These are phyloP conservation scores for Caenorhabditis uteleia DNA, from an alignment of 2,888 invertebrate genomes.

Conservation along the genomic window DNA sequence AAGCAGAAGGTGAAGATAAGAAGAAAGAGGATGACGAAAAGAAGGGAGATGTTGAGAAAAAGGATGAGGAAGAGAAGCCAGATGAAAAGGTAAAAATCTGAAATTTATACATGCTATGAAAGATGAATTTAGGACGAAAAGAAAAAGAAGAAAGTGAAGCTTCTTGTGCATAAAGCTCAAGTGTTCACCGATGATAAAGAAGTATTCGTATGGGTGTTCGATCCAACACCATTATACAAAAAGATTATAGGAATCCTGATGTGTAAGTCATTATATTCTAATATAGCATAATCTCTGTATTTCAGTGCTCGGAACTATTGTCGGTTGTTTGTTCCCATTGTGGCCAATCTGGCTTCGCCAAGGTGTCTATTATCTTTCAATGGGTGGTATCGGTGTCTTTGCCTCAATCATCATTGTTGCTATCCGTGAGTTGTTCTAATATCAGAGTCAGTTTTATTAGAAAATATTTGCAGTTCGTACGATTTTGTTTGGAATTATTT, in stretches of 20 bases:
- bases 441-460: not conserved
- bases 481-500: slow-evolving; percentile 88
- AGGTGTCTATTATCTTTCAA: slow-evolving; percentile 94
- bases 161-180: slow-evolving; percentile 97
- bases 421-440: slow-evolving; percentile 76
- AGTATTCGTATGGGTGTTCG: slow-evolving; percentile 76
- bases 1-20: slow-evolving; percentile 54
- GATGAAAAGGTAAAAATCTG: slow-evolving; percentile 3
- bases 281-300: not conserved
- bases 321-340: slow-evolving; percentile 95
- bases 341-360: slow-evolving; percentile 86
- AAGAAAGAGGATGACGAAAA: slow-evolving; percentile 56
- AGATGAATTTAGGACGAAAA: slow-evolving; percentile 53
- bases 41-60: slow-evolving; percentile 41
- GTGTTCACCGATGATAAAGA: slow-evolving; percentile 84
- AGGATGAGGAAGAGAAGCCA: slow-evolving; percentile 74
- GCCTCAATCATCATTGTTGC: slow-evolving; percentile 89
- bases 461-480: slow-evolving; percentile 77
- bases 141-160: slow-evolving; percentile 79
- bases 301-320: slow-evolving; percentile 88
- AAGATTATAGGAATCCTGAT: slow-evolving; percentile 73
- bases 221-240: slow-evolving; percentile 73
- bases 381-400: slow-evolving; percentile 91
- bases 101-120: not conserved
- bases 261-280: slow-evolving; percentile 40